A percentile compares a stretch with the other conserved stretches of the same genome.
Conservation (phyloP, 2,888 invertebrate species). For the Heliconius ethilla region DNA sequence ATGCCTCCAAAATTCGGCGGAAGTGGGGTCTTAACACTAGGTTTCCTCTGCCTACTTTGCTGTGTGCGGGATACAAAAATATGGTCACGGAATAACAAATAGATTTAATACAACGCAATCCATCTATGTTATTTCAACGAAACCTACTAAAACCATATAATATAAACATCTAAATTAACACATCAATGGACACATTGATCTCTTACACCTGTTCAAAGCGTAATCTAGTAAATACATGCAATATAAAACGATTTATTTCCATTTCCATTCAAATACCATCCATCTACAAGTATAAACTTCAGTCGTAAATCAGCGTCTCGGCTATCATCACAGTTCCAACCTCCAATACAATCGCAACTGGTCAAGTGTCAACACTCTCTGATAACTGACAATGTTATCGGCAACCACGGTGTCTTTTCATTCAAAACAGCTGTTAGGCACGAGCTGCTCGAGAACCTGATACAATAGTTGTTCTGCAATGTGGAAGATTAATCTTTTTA, state of each 20-base stretch:
- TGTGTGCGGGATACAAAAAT: no score
- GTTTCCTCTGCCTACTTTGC: no score
- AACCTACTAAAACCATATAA: neutral
- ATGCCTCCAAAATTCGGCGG: no score
- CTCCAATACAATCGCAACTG: constrained; percentile 37
- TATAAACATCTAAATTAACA: constrained; percentile 12
- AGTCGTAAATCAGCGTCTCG: constrained; percentile 38
- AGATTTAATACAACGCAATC: neutral
- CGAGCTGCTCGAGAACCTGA: constrained; percentile 27
- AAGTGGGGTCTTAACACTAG: no score
- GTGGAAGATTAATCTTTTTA: constrained; percentile 27
- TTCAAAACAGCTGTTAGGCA: constrained; percentile 45
- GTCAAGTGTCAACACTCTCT: constrained; percentile 50
- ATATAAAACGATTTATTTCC: constrained; percentile 13
- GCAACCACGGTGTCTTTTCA: constrained; percentile 47
- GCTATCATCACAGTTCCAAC: constrained; percentile 43
- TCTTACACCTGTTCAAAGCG: constrained; percentile 12
- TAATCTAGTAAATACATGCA: constrained; percentile 24
- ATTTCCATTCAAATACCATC: constrained; percentile 21
- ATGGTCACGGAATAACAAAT: neutral
- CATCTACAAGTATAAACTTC: constrained; percentile 11
- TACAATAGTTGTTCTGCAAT: constrained; percentile 25
- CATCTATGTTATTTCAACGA: neutral
- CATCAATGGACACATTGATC: constrained; percentile 6
- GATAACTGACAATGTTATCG: constrained; percentile 55